These are phyloP conservation scores for Psittacula cyanocephala DNA, from an alignment of 2,113 vertebrate species.

Conservation along the genomic window DNA sequence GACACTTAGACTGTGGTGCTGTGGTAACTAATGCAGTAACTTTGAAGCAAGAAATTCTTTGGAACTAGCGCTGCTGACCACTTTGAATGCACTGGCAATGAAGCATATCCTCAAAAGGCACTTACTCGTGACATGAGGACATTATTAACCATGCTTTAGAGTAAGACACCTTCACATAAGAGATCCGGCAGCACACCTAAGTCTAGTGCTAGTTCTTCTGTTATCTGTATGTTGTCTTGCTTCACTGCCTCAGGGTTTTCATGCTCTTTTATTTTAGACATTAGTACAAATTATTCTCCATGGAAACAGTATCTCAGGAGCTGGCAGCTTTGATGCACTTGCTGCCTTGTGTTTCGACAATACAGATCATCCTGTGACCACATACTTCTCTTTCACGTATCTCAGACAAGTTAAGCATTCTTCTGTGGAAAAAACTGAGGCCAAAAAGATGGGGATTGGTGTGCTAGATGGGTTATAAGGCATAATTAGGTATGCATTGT, in stretches of 20 bases:
- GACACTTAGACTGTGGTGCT: neutral
- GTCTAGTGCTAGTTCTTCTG: neutral
- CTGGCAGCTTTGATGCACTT: neutral
- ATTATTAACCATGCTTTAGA: neutral
- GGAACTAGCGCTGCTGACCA: neutral
- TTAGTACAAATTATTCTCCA: slow-evolving; percentile 2
- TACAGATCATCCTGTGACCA: neutral
- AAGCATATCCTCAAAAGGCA: neutral
- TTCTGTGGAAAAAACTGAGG: neutral
- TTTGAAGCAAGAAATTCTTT: neutral
- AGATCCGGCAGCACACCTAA: neutral
- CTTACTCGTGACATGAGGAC: neutral
- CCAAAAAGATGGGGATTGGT: neutral
- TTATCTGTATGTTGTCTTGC: neutral
- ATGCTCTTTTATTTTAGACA: neutral
- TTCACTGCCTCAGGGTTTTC: neutral
- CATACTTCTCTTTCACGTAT: neutral
- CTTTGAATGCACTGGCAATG: neutral
- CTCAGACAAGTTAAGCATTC: neutral
- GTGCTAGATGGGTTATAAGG: neutral
- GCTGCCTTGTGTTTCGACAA: neutral
- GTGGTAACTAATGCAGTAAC: neutral
- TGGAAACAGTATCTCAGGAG: slow-evolving; percentile 32
- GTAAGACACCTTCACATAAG: neutral
- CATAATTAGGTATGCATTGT: neutral